Base-by-base conservation (phyloP, 2,888 invertebrate genomes). In the Patella ulyssiponensis region DNA sequence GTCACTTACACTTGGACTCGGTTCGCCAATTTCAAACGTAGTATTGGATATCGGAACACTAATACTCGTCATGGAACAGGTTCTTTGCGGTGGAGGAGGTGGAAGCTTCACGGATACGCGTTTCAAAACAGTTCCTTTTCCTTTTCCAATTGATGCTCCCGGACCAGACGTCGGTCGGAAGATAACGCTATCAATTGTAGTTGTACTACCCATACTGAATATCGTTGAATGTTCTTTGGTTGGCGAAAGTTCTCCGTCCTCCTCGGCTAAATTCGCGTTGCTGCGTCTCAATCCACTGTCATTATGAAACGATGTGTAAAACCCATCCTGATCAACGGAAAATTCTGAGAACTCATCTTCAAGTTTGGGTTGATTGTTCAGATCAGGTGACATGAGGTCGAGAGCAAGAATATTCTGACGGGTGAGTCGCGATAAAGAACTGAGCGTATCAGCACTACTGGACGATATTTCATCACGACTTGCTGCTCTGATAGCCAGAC, bases 241-340 rank as follows among this genome's bases (percentile, higher is more conserved):
- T 11, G 85, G 85, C 3, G 84, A 83, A 51, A 82, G 83, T 17
- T 82, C 82, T 64, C 80, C 81, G 52, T 86, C 88, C 23, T 84
- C 86, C n/a, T 84, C 72, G 12, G 56, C 27, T n/a, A 83, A 44
- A 70, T 74, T 87, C 20, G 81, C 86, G 53, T 83, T 86, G 80
- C 88, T 87, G 73, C 84, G 85, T 72, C 86, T 85, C 79, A 98
- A 92, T 0, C 98, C 98, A 77, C 97, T 97, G 92, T 98, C 98
- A 94, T 97, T 95, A 92, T 98, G 98, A 93, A 98, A 98, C 27
- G 98, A 98, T 0, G 98, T 98, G 91, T 97, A 98, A 92, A 98
- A 98, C 11, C 98, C 98, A 92, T 98, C 98, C 1, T 97, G 97
- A 90, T 98, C 98, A 90, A 98, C 96, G 2, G 98, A 98, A 91